Percentiles rank a stretch among this genome's conserved stretches.
Conservation (phyloP, 2,797 vertebrate genomes). For the Saxicola maurus region DNA sequence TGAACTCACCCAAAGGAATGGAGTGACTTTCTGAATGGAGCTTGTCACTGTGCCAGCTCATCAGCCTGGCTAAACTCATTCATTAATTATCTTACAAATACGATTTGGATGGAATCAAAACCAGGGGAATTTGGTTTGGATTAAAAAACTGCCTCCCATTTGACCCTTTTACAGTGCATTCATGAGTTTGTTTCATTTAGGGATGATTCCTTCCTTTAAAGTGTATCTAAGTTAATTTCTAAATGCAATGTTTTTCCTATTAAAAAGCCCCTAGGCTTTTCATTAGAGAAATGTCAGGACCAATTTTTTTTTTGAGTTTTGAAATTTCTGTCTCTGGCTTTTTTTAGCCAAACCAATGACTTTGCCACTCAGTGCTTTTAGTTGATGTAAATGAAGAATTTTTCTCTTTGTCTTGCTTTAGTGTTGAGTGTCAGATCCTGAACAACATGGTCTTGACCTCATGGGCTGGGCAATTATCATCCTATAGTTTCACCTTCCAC, state of each 20-base stretch:
- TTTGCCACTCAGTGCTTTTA: not conserved
- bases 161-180: not conserved
- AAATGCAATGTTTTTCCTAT: not conserved
- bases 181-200: not conserved
- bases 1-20: not conserved
- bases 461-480: not conserved
- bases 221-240: not conserved
- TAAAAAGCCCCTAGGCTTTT: not conserved
- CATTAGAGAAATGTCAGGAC: not conserved
- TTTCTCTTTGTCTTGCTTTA: not conserved
- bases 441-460: not conserved
- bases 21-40: not conserved
- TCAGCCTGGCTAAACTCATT: not conserved
- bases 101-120: not conserved
- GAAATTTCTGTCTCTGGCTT: not conserved
- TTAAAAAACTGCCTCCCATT: not conserved
- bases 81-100: not conserved
- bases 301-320: not conserved
- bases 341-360: not conserved
- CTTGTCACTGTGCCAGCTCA: not conserved
- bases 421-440: not conserved
- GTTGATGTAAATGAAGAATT: fast-evolving
- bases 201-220: not conserved
- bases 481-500: not conserved
- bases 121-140: not conserved